A percentile compares a stretch with the other conserved stretches of the same genome.
Evolutionary conservation across 2,888 invertebrate genomes (phyloP).

Genomic region (Dioctria linearis): DNA sequence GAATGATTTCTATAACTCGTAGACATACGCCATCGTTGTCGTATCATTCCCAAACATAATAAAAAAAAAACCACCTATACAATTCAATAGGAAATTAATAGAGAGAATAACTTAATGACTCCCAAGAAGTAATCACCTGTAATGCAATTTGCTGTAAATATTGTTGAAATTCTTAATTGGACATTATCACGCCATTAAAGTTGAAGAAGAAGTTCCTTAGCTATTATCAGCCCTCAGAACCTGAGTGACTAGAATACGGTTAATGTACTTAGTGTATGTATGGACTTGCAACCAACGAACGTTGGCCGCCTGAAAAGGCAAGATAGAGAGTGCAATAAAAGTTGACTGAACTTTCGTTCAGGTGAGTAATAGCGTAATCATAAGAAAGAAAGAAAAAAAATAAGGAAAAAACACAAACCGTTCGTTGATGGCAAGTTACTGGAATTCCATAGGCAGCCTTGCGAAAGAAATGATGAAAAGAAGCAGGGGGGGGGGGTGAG

Average conservation of each 20-base stretch:
- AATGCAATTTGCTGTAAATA: slow-evolving; percentile 24
- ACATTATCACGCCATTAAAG: slow-evolving; percentile 36
- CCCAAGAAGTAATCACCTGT: slow-evolving; percentile 31
- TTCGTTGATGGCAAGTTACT: slow-evolving; percentile 43
- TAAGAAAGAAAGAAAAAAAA: background rate
- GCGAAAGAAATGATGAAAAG: slow-evolving; percentile 32
- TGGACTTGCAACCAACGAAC: background rate
- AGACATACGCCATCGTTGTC: too few species aligned
- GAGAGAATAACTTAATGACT: background rate
- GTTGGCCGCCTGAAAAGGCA: background rate
- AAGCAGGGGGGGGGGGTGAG: background rate
- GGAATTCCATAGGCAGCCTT: slow-evolving; percentile 33
- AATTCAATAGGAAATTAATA: too few species aligned
- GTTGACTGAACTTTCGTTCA: slow-evolving; percentile 49
- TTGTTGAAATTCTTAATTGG: slow-evolving; percentile 32
- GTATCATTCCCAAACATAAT: too few species aligned
- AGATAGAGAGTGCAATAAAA: slow-evolving; percentile 29
- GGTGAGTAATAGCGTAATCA: slow-evolving; percentile 47
- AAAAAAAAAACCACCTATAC: too few species aligned
- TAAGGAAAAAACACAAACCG: slow-evolving; percentile 37
- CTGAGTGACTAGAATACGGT: background rate
- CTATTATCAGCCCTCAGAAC: background rate
- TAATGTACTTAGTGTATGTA: background rate
- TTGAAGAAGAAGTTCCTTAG: slow-evolving; percentile 18
- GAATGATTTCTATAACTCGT: too few species aligned